Base-by-base conservation (phyloP, 2,113 vertebrate genomes). In the Channa argus region DNA sequence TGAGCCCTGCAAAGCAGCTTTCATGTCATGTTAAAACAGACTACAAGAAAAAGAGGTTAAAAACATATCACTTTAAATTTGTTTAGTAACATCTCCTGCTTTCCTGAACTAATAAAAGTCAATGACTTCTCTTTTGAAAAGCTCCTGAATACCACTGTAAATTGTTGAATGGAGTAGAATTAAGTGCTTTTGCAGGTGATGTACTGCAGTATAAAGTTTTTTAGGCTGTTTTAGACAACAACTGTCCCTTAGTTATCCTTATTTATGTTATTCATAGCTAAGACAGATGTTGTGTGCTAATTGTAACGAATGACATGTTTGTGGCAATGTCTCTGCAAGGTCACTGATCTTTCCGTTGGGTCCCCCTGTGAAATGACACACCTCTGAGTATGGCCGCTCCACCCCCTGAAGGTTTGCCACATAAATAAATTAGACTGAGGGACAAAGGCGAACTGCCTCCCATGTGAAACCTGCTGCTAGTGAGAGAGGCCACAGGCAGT, bases 401-500 rank as follows among this genome's bases (percentile, higher is more conserved):
- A 88, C 90, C 85, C 89, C 87, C 86, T 89, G 85, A 86, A 90
- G 86, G 91, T 91, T 92, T 91, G 81, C 86, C 90, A 91, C 75
- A 88, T 90, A 90, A 91, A 92, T 90, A 91, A 90, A 91, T 90
- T 91, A 92, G 92, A 88, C 78, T 78, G 75, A n/a, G 56, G 77
- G 65, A 84, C 89, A 92, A 92, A 88, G 76, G 79, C 86, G 85
- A 76, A 54, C 55, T 58, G 8, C 61, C 70, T 52, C 80, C 82
- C 84, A 82, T 69, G 63, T 71, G 77, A 88, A 76, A 50, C 8
- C 73, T 55, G 34, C 54, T 7, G 53, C 49, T 49, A 14, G 36
- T 53, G 63, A 63, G 46, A 5, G 76, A 83, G 73, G 73, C 79
- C 67, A 79, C 66, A 62, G 81, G 71, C 61, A 68, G 82, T 74